phyloP scores from a whole-genome alignment of 2,888 invertebrate genomes.

The Phyllotreta cruciferae region DNA sequence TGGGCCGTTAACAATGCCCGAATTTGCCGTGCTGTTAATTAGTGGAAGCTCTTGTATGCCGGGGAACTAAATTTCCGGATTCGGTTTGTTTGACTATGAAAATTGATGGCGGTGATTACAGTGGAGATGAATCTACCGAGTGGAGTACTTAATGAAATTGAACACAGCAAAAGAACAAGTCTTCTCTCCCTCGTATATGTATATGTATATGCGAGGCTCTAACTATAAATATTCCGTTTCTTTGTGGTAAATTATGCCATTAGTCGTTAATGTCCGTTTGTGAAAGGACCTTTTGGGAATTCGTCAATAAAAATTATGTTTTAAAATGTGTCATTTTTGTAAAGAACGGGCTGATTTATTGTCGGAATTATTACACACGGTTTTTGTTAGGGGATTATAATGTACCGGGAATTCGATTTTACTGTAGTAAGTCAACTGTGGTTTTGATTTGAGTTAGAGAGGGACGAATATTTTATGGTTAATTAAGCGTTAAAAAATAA shows the following conservation, averaged over 20 bases:
- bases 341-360: conserved; percentile 11
- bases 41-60: conserved; percentile 13
- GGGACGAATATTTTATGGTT: background rate
- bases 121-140: too few species aligned
- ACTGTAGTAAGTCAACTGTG: background rate
- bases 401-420: conserved; percentile 3
- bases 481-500: too few species aligned
- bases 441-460: background rate
- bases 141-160: too few species aligned
- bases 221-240: background rate
- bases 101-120: background rate
- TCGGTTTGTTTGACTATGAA: background rate
- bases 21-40: conserved; percentile 34
- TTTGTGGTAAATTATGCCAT: conserved; percentile 4
- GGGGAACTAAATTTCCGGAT: conserved; percentile 1
- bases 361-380: conserved; percentile 7
- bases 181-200: conserved; percentile 2
- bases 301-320: conserved; percentile 4
- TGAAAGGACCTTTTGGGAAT: background rate
- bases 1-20: conserved; percentile 26
- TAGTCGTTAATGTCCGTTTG: background rate
- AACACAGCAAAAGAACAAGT: too few species aligned
- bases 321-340: background rate
- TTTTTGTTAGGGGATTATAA: conserved; percentile 4
- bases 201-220: background rate